A percentile compares a stretch with the other conserved stretches of the same genome.
phyloP scores from a whole-genome alignment of 2,888 invertebrate genomes.

The Mantis religiosa region DNA sequence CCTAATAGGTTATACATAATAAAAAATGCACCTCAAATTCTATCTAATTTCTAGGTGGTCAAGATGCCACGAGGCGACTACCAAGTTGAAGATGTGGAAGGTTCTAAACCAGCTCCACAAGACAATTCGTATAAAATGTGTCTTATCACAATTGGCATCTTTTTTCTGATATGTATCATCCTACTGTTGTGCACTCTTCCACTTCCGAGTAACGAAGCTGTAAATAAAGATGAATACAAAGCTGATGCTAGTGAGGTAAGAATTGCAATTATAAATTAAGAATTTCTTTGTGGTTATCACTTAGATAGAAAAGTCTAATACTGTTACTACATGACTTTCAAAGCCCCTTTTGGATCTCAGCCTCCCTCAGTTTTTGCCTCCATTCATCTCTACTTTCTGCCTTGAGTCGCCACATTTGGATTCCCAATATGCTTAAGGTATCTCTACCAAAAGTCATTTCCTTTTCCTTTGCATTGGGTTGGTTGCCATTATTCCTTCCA shows the following conservation, averaged over 20 bases:
- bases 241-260: background rate
- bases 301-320: background rate
- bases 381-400: too few relatives aligned
- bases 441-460: too few relatives aligned
- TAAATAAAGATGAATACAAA: background rate
- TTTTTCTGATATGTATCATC: background rate
- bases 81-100: background rate
- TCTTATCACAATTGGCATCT: background rate
- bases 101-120: background rate
- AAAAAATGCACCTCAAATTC: too few relatives aligned
- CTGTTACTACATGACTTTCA: too few relatives aligned
- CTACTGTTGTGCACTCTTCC: background rate
- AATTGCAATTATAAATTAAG: background rate
- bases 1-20: too few relatives aligned
- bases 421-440: too few relatives aligned
- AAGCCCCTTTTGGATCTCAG: too few relatives aligned
- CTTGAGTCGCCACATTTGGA: too few relatives aligned
- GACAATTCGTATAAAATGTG: background rate
- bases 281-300: background rate
- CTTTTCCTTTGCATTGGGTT: too few relatives aligned
- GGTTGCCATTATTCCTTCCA: too few relatives aligned
- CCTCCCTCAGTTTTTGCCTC: too few relatives aligned
- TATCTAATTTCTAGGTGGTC: background rate
- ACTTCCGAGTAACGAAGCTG: background rate
- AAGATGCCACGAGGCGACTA: background rate